Conservation (phyloP, 1,140 invertebrate species). For the Aphelinus certus region DNA sequence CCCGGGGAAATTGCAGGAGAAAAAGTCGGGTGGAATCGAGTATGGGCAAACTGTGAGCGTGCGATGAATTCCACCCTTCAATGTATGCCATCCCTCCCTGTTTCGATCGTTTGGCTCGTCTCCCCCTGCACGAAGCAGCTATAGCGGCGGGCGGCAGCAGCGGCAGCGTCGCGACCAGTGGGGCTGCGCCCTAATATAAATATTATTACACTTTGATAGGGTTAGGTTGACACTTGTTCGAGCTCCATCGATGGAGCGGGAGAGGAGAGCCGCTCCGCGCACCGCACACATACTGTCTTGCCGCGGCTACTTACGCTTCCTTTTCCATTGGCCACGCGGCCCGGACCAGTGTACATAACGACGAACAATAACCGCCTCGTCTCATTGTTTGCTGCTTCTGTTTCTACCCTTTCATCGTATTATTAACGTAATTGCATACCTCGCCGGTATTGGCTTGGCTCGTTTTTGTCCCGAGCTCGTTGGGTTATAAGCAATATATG, state of each 20-base stretch:
- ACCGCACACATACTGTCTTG: not conserved
- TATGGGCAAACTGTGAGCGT: not conserved
- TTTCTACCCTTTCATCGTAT: not conserved
- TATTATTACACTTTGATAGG: conserved; percentile 67
- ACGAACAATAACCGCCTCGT: conserved; percentile 8
- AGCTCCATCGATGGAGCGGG: conserved; percentile 3
- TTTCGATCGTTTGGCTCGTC: conserved; percentile 13
- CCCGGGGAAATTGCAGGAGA: too few species aligned
- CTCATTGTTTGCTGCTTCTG: conserved; percentile 11
- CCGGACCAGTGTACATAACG: not conserved
- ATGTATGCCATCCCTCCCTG: conserved; percentile 2
- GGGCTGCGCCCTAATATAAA: conserved; percentile 64
- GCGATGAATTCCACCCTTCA: conserved; percentile 19
- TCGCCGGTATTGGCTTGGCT: not conserved
- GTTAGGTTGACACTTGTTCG: conserved; percentile 61
- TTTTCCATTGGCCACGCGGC: conserved; percentile 17
- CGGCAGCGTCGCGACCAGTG: conserved; percentile 44
- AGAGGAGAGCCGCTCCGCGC: not conserved
- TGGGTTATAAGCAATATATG: not conserved
- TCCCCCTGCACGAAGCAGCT: not conserved
- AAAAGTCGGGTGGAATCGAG: too few species aligned
- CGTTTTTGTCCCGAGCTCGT: not conserved
- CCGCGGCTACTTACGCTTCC: not conserved
- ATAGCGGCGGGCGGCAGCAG: not conserved
- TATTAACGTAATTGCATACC: conserved; percentile 21